Evolutionary conservation across 2,888 invertebrate genomes (phyloP), one percentile per base, ranked within the genome.

Genomic region (Epirrita christyi): DNA sequence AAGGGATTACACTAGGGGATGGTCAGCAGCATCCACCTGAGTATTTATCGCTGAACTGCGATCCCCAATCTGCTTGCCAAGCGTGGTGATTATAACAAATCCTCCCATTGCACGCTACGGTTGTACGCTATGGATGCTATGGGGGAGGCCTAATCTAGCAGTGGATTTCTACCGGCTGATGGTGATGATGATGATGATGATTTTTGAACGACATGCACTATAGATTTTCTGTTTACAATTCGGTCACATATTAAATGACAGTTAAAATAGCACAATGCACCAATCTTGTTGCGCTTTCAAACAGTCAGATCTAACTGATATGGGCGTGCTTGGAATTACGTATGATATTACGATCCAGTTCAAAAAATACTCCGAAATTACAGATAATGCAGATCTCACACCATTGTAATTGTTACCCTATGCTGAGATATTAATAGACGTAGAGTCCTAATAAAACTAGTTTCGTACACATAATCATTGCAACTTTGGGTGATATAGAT

Each of bases 181-280:
- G n/a, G n/a, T n/a, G n/a, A n/a, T n/a, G n/a, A n/a, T n/a, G n/a
- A n/a, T n/a, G n/a, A n/a, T n/a, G n/a, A n/a, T n/a, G n/a, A n/a
- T n/a, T n/a, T n/a, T n/a, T n/a, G n/a, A n/a, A n/a, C n/a, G n/a
- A n/a, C n/a, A n/a, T n/a, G n/a, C n/a, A n/a, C n/a, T n/a, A n/a
- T n/a, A n/a, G n/a, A n/a, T 21, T 29, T 72, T 62, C 71, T 76
- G 70, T 74, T 34, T 37, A 38, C 40, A 54, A 44, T 51, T 44
- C 27, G 71, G 70, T 72, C 78, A 74, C 71, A 73, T 72, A 73
- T 70, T 67, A 68, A 73, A 72, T 70, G 67, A 68, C 64, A 73
- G 72, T 56, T 64, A 64, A 65, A 69, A 68, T 67, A 65, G 55
- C 55, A 76, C 75, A 75, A 73, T 73, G 71, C 73, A 68, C 70